Evolutionary conservation across 2,797 vertebrate genomes (phyloP).

Genomic region (Lepus oiostolus): DNA sequence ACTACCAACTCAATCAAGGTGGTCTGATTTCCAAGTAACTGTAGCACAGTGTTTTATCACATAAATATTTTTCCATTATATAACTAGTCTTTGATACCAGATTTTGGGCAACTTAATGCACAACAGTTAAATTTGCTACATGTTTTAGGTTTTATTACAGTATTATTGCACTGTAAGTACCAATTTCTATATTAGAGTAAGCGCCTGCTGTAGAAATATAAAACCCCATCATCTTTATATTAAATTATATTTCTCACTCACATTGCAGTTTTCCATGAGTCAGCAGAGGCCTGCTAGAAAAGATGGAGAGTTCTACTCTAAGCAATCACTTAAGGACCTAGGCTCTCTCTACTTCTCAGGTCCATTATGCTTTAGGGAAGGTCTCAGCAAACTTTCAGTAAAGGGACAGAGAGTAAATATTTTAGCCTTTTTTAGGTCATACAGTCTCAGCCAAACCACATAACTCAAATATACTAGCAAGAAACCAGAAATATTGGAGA

Average conservation of each 20-base stretch:
- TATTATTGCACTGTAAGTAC: not conserved
- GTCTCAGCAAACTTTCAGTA: not conserved
- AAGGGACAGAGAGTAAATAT: not conserved
- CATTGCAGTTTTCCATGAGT: not conserved
- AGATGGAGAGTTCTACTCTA: not conserved
- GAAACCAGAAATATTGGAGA: not conserved
- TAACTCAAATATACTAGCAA: not conserved
- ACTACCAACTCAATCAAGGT: not conserved
- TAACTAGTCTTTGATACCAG: not conserved
- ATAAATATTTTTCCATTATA: not conserved
- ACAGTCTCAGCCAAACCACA: not conserved
- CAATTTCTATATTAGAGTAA: constrained; percentile 34
- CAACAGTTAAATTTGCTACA: not conserved
- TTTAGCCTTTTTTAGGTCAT: not conserved
- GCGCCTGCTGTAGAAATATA: not conserved
- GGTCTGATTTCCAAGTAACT: not conserved
- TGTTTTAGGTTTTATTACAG: not conserved
- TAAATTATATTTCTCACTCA: not conserved
- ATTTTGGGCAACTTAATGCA: not conserved
- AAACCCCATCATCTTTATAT: not conserved
- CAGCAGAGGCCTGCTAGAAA: not conserved
- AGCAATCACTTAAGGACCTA: not conserved
- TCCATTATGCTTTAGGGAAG: not conserved
- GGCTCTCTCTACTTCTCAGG: not conserved
- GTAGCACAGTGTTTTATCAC: not conserved